phyloP scores from a whole-genome alignment of 2,888 invertebrate species.

The Gordius sp. region DNA sequence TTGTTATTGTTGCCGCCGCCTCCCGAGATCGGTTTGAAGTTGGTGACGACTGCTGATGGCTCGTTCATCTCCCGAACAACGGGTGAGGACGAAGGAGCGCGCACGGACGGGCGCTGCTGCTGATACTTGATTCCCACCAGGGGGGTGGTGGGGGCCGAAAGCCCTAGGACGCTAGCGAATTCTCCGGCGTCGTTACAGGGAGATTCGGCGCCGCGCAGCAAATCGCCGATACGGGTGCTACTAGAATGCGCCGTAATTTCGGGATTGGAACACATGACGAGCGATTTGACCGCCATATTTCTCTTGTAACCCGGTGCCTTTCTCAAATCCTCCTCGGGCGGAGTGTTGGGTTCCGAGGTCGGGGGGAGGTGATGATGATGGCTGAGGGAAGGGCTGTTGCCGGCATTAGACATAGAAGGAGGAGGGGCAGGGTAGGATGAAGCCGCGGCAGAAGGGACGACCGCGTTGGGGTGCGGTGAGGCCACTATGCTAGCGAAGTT shows the following conservation, averaged over 20 bases:
- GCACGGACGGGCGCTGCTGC: not conserved
- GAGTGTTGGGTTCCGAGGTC: not conserved
- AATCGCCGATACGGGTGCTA: constrained; percentile 15
- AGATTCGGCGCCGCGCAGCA: constrained; percentile 19
- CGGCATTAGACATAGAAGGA: not conserved
- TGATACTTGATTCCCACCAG: not conserved
- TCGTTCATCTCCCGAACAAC: constrained; percentile 6
- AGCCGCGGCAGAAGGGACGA: constrained; percentile 12
- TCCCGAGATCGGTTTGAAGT: too few relatives aligned
- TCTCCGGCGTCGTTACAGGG: not conserved
- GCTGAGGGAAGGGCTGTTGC: not conserved
- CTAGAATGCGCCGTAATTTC: too few relatives aligned
- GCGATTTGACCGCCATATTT: constrained; percentile 13
- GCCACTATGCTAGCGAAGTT: not conserved
- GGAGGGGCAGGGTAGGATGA: constrained; percentile 8
- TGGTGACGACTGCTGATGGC: too few relatives aligned
- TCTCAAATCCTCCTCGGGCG: constrained; percentile 23
- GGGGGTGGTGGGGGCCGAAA: constrained; percentile 12
- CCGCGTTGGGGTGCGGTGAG: not conserved
- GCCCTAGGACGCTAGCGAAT: not conserved
- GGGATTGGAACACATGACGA: too few relatives aligned
- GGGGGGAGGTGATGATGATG: not conserved
- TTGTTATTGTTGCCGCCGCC: not conserved
- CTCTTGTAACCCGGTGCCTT: constrained; percentile 30
- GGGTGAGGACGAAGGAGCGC: constrained; percentile 3